Evolutionary conservation across 2,113 vertebrate species (phyloP), one percentile per base, ranked within the genome.

Genomic region (Otolemur garnettii): DNA sequence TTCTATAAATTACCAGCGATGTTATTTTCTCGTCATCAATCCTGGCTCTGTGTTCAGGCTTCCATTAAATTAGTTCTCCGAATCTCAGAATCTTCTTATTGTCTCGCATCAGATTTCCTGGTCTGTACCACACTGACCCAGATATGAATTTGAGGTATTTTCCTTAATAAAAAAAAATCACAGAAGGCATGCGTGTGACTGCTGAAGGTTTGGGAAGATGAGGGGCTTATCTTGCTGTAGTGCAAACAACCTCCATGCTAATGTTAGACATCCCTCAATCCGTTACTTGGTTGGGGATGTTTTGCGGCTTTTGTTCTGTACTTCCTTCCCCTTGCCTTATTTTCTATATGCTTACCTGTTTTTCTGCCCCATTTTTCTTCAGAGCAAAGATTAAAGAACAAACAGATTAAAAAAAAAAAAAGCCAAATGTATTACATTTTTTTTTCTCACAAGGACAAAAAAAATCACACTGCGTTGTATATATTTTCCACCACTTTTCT

Each of bases 71-170:
- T 38, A 87, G 81, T 81, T 92, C 38, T 75, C 19, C 42, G 38
- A 38, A 38, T 38, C 22, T 35, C 8, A 69, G 87, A 68, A 19
- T 71, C 50, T 64, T 42, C 87, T 83, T 28, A 35, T 68, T 14
- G 21, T 60, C 77, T 80, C 59, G 45, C 18, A 0, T 17, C 59
- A 50, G 66, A 66, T 57, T 74, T 72, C 33, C 72, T 71, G 71
- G 57, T 75, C 53, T 55, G 64, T 69, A 45, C 33, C n/a, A 38
- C 64, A 55, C 0, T 38, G 71, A 90, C 35, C 75, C 77, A 94
- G 45, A 77, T 57, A 53, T 1, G 55, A 95, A 87, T 85, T 82
- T 55, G 57, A 93, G 90, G 24, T 75, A 82, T 93, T 94, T 86
- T 78, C 74, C n/a, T 96, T 77, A 69, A 57, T 74, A 38, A 87